Evolutionary conservation across 2,888 invertebrate species (phyloP).

Genomic region (Clitarchus hookeri): DNA sequence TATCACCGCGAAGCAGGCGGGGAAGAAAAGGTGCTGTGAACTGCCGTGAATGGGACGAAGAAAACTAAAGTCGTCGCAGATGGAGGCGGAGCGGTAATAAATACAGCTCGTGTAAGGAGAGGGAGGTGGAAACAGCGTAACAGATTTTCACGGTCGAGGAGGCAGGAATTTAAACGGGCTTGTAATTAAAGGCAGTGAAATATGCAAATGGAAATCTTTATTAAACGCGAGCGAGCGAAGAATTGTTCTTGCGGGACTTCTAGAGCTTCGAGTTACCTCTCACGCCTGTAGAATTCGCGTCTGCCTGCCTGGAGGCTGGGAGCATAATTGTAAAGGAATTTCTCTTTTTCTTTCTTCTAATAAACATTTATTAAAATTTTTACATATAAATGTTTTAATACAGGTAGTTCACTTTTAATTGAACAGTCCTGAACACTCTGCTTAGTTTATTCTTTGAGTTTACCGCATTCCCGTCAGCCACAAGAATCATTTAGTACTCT

Average conservation of each 20-base stretch:
- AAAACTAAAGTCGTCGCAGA: not conserved
- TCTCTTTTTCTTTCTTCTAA: not conserved
- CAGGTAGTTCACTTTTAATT: too few relatives aligned
- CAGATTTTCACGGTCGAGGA: not conserved
- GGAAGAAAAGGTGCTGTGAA: not conserved
- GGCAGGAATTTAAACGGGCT: not conserved
- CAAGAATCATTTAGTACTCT: too few relatives aligned
- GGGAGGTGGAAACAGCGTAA: not conserved
- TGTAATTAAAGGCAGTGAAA: not conserved
- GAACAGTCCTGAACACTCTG: too few relatives aligned
- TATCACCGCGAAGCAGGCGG: not conserved
- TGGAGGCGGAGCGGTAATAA: not conserved
- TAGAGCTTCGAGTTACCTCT: not conserved
- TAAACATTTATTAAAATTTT: too few relatives aligned
- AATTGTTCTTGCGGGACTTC: not conserved
- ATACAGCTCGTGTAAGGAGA: not conserved
- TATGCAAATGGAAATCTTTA: conserved; percentile 9
- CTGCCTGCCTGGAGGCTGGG: not conserved
- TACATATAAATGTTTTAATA: too few relatives aligned
- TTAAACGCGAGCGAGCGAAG: not conserved
- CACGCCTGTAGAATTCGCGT: not conserved
- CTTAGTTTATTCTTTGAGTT: too few relatives aligned
- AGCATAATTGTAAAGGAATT: not conserved
- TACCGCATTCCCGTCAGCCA: too few relatives aligned
- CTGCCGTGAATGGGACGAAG: not conserved